phyloP scores from a whole-genome alignment of 2,797 vertebrate species.

The Poecilia picta region DNA sequence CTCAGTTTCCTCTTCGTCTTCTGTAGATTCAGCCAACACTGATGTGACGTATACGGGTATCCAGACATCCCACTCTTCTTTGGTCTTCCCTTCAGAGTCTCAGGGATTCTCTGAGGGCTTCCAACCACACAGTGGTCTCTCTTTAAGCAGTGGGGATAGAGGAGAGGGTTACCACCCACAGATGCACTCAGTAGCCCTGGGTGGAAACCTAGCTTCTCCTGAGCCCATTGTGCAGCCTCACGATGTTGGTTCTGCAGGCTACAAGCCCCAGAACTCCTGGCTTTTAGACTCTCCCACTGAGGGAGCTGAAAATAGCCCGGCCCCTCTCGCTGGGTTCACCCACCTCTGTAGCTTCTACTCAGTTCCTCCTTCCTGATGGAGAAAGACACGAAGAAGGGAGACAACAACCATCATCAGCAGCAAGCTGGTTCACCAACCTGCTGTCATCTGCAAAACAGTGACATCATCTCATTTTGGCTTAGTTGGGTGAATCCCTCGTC shows the following conservation, averaged over 20 bases:
- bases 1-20: constrained; percentile 79
- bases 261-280: constrained; percentile 92
- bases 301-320: constrained; percentile 52
- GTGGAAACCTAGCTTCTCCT: constrained; percentile 65
- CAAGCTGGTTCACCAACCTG: constrained; percentile 81
- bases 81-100: constrained; percentile 75
- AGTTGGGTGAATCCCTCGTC: constrained; percentile 14
- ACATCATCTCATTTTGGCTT: constrained; percentile 43
- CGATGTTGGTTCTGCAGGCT: constrained; percentile 73
- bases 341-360: constrained; percentile 91
- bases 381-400: constrained; percentile 81
- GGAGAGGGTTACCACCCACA: constrained; percentile 77
- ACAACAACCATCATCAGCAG: constrained; percentile 62
- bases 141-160: constrained; percentile 13
- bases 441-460: constrained; percentile 74
- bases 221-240: constrained; percentile 49
- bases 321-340: constrained; percentile 91
- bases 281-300: constrained; percentile 81
- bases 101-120: constrained; percentile 82
- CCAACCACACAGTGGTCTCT: constrained; percentile 29
- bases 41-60: constrained; percentile 94
- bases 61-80: constrained; percentile 85
- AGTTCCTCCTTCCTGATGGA: constrained; percentile 89
- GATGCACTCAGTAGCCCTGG: constrained; percentile 61
- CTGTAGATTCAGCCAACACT: constrained; percentile 79